These are phyloP conservation scores for Phenganax marumi DNA, from an alignment of 92 coral and sea anemone species.

Conservation along the genomic window DNA sequence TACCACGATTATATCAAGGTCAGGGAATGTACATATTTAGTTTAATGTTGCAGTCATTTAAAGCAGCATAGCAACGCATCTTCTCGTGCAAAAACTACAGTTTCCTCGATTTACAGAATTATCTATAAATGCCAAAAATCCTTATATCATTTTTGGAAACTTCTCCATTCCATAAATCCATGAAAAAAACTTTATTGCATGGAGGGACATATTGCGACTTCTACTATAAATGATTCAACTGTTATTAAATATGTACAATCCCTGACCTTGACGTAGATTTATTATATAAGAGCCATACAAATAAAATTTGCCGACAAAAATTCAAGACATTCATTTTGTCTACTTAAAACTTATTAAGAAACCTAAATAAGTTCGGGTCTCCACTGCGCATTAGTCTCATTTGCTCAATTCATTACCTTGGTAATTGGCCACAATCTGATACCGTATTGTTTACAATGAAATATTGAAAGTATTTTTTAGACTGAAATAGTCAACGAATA, in stretches of 20 bases:
- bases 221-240: too few relatives aligned
- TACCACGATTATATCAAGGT: neutral
- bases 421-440: slow-evolving; percentile 32
- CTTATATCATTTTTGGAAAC: too few relatives aligned
- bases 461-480: slow-evolving; percentile 3
- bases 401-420: slow-evolving; percentile 25
- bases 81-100: too few relatives aligned
- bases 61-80: too few relatives aligned
- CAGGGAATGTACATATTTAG: neutral
- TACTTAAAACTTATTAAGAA: neutral
- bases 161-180: too few relatives aligned
- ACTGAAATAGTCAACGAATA: neutral
- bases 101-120: too few relatives aligned
- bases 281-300: neutral
- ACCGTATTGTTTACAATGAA: slow-evolving; percentile 12
- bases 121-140: too few relatives aligned
- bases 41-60: too few relatives aligned
- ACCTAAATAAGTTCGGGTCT: neutral
- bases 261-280: too few relatives aligned
- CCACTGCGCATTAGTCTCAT: neutral
- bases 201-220: too few relatives aligned
- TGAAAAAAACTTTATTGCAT: too few relatives aligned
- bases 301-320: neutral
- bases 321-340: neutral
- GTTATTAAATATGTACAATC: too few relatives aligned